A percentile compares a stretch with the other conserved stretches of the same genome.
Evolutionary conservation across 2,888 invertebrate species (phyloP).

Genomic region (Lottia gigantea): DNA sequence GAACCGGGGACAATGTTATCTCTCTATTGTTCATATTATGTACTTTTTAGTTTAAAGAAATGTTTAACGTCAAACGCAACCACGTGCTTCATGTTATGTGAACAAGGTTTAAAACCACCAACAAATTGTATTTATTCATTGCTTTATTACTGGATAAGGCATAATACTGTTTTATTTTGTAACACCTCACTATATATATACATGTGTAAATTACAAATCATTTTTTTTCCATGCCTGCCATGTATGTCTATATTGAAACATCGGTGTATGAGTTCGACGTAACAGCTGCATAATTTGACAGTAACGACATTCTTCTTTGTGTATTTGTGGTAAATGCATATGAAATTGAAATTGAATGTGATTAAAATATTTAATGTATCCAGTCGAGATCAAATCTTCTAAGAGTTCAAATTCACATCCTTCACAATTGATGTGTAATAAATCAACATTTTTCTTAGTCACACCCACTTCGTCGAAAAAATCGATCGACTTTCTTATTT

Average conservation of each 20-base stretch:
- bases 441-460: conserved; percentile 13
- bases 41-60: too few species aligned
- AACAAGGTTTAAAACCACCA: too few species aligned
- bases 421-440: conserved; percentile 21
- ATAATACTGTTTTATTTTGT: too few species aligned
- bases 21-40: too few species aligned
- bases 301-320: conserved; percentile 20
- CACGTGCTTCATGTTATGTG: too few species aligned
- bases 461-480: conserved; percentile 15
- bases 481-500: conserved; percentile 9
- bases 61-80: too few species aligned
- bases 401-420: conserved; percentile 23
- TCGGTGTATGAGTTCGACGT: conserved; percentile 18
- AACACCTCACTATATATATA: background rate
- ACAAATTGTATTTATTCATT: too few species aligned
- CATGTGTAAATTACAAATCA: background rate
- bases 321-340: conserved; percentile 20
- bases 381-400: conserved; percentile 7
- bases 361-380: conserved; percentile 7
- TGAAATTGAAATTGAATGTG: conserved; percentile 23
- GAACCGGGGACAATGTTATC: too few species aligned
- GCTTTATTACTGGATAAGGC: too few species aligned
- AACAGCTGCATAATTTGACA: conserved; percentile 18
- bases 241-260: conserved; percentile 15
- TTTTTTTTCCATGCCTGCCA: conserved; percentile 22